Base-by-base conservation (phyloP, 2,797 vertebrate species). In the Danionella dracula region DNA sequence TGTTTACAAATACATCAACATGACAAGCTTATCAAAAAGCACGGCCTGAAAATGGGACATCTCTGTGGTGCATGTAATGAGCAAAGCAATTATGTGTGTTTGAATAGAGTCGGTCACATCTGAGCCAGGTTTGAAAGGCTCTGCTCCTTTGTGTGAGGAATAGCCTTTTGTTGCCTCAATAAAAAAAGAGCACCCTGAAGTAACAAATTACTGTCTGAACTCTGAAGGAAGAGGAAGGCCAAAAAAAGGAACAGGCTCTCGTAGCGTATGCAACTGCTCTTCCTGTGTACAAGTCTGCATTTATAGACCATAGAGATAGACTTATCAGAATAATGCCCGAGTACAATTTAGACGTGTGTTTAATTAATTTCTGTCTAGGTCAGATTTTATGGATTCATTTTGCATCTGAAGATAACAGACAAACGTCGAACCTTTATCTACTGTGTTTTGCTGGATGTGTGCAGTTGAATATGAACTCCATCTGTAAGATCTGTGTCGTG, bases 131-230 rank as follows among this genome's bases (percentile, higher is more conserved):
- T 35, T 54, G 19, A 54, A 54, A 64, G 23, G 7, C 29, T 65
- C 20, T 31, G 10, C 35, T 34, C 49, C 35, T 15, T 53, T 44
- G 32, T 55, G 11, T 12, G 23, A 70, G 44, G 35, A 65, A 65
- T 60, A 20, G 38, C 50, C 38, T 65, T 54, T 54, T 65, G 61
- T 54, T 54, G 50, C 12, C 41, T 8, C 45, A 20, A 38, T 40
- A 41, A 9, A 31, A 15, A 32, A 32, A 55, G 61, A 13, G 5
- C 31, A 37, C 38, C 17, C 23, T 35, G 29, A 65, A 17, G 34
- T 37, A 15, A 32, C 50, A 56, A 38, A 68, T 59, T 13, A 48
- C 20, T 23, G 16, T 60, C 50, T 54, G 10, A 48, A 5, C 16
- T 60, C 50, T 54, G 10, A 48, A 5, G 7, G 29, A 20, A 44